Evolutionary conservation across 2,888 invertebrate genomes (phyloP), one percentile per base, ranked within the genome.

Genomic region (Patella pellucida): DNA sequence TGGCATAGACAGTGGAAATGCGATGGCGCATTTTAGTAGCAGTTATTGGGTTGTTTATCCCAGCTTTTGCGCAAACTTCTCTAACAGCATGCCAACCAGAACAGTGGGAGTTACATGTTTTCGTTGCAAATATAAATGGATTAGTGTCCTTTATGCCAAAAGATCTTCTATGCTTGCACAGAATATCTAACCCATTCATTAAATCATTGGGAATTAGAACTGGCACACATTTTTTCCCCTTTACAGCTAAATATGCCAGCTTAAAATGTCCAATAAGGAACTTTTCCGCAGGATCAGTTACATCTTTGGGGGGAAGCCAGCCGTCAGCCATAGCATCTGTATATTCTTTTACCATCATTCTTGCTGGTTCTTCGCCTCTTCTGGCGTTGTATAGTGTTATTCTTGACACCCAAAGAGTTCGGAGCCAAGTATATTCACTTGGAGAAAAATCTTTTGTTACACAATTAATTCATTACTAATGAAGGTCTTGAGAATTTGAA

Each of bases 71-170:
- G 56, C 82, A 82, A 31, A 80, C 76, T 54, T 62, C 71, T 50
- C 56, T 12, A 5, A 81, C 79, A 31, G 82, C 76, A 76, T 82
- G 79, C 78, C 79, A 79, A 16, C 77, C 80, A 62, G 78, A 78
- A 67, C 79, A 79, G 67, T 78, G 76, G 4, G 68, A 69, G 2
- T 71, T 71, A 0, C 74, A 70, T 50, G 56, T 69, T 51, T 78
- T 79, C 14, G 80, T 77, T 2, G 76, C 80, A 79, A 79, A 83
- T 12, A 82, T 23, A 73, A 79, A 80, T 4, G 27, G 12, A 72
- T 78, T 82, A 0, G 52, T 67, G 15, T 23, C 69, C 14, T 19
- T 52, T 41, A 81, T 79, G 4, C 76, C 81, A 75, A 74, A 78
- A 0, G 14, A 52, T 19, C 50, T 15, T 68, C 81, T 78, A 50